Evolutionary conservation across 2,113 vertebrate genomes (phyloP).

Genomic region (Micromys minutus): DNA sequence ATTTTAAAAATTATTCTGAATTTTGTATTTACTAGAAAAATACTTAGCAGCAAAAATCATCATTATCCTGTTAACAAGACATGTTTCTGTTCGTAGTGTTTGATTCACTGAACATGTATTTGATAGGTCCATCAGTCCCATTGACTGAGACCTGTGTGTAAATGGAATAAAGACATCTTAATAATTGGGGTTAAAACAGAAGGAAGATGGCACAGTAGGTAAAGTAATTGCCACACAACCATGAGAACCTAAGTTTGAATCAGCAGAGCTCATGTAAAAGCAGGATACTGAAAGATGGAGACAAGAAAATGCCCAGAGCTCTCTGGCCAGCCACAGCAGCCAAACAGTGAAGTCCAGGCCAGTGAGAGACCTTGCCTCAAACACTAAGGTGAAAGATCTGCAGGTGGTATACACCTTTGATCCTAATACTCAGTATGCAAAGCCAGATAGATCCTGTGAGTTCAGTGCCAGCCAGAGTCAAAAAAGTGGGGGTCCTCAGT

Average conservation of each 20-base stretch:
- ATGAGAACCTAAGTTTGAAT: not conserved
- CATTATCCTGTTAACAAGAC: not conserved
- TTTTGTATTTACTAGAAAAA: slow-evolving; percentile 15
- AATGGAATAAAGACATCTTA: slow-evolving; percentile 30
- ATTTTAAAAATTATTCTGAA: slow-evolving; percentile 46
- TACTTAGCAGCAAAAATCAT: not conserved
- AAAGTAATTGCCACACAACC: not conserved
- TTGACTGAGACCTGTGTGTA: not conserved
- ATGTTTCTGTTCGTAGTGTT: not conserved
- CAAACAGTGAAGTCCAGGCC: not conserved
- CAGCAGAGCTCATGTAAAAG: not conserved
- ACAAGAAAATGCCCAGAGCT: not conserved
- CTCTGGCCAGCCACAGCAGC: not conserved
- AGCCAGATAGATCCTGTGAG: not conserved
- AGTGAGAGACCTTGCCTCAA: not conserved
- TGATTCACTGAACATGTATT: not conserved
- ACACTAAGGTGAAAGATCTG: not conserved
- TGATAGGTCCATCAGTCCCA: not conserved
- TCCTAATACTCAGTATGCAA: not conserved
- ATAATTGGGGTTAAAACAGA: not conserved
- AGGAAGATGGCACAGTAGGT: not conserved
- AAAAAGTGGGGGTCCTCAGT: too few relatives aligned
- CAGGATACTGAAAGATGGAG: not conserved
- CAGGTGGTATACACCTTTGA: not conserved
- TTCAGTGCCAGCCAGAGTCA: not conserved